Evolutionary conservation across 2,113 vertebrate species (phyloP).

Genomic region (Toxotes chatareus): DNA sequence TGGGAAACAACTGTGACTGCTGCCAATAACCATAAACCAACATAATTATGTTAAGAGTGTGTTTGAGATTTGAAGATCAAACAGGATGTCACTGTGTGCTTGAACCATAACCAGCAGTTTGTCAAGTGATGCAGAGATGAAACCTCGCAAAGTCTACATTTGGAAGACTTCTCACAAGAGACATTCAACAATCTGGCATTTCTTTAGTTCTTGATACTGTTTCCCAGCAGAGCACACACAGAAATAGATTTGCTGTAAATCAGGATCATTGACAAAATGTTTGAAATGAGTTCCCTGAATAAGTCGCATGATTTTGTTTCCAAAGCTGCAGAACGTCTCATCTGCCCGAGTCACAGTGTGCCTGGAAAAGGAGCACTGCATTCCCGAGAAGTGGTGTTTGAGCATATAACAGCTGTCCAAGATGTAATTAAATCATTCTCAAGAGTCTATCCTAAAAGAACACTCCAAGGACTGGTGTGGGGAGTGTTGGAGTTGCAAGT

Average conservation of each 20-base stretch:
- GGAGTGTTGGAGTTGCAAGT: neutral
- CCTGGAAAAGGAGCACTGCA: neutral
- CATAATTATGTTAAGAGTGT: slow-evolving; percentile 69
- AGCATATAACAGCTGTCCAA: slow-evolving; percentile 7
- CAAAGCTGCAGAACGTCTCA: neutral
- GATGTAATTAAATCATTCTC: slow-evolving; percentile 13
- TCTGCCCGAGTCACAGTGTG: slow-evolving; percentile 8
- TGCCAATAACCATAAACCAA: slow-evolving; percentile 75
- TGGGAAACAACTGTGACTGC: slow-evolving; percentile 58
- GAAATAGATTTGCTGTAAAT: slow-evolving; percentile 48
- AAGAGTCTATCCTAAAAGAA: neutral
- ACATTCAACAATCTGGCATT: slow-evolving; percentile 25
- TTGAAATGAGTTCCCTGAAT: slow-evolving; percentile 33
- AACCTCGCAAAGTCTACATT: slow-evolving; percentile 33
- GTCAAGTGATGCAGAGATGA: slow-evolving; percentile 53
- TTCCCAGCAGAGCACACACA: slow-evolving; percentile 25
- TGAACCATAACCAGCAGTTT: slow-evolving; percentile 58
- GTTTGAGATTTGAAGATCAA: slow-evolving; percentile 72
- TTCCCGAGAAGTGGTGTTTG: neutral
- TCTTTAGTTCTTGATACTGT: slow-evolving; percentile 9
- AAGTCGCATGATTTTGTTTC: slow-evolving; percentile 24
- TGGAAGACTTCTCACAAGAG: slow-evolving; percentile 37
- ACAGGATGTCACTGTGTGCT: slow-evolving; percentile 67
- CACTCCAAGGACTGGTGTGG: neutral
- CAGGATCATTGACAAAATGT: slow-evolving; percentile 43